phyloP scores from a whole-genome alignment of 2,888 invertebrate genomes.

The Heliconius sara region DNA sequence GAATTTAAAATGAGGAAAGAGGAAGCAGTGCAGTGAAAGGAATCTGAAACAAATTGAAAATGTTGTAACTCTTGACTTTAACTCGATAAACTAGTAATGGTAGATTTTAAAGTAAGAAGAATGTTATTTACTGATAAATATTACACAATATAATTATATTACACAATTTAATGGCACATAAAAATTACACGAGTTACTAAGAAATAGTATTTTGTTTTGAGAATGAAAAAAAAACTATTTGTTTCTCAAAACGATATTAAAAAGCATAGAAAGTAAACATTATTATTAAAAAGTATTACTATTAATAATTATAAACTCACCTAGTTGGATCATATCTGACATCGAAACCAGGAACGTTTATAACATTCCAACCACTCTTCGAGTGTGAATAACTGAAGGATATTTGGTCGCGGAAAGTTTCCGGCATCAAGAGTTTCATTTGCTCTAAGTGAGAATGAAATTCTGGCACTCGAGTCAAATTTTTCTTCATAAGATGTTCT shows the following conservation, averaged over 20 bases:
- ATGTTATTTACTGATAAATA: background rate
- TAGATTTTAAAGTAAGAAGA: background rate
- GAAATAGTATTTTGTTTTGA: too few species aligned
- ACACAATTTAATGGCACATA: too few species aligned
- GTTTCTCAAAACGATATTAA: too few species aligned
- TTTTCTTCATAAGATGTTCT: slow-evolving; percentile 93
- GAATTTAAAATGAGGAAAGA: slow-evolving; percentile 93
- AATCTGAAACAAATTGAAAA: slow-evolving; percentile 86
- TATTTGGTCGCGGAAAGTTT: slow-evolving; percentile 92
- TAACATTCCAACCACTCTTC: slow-evolving; percentile 92
- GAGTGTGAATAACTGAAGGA: slow-evolving; percentile 93
- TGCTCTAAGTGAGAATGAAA: slow-evolving; percentile 98
- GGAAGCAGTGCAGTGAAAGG: slow-evolving; percentile 94
- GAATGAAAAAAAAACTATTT: too few species aligned
- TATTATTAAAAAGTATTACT: background rate
- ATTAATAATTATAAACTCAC: slow-evolving; percentile 72
- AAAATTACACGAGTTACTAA: too few species aligned
- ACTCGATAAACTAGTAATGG: slow-evolving; percentile 11
- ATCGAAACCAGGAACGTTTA: slow-evolving; percentile 93
- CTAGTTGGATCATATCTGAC: slow-evolving; percentile 92
- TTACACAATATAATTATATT: too few species aligned
- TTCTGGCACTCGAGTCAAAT: slow-evolving; percentile 93
- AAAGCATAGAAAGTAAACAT: background rate
- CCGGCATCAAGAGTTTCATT: slow-evolving; percentile 92
- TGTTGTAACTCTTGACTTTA: slow-evolving; percentile 9